Base-by-base conservation (phyloP, 2,113 vertebrate genomes). In the Agelaius phoeniceus region DNA sequence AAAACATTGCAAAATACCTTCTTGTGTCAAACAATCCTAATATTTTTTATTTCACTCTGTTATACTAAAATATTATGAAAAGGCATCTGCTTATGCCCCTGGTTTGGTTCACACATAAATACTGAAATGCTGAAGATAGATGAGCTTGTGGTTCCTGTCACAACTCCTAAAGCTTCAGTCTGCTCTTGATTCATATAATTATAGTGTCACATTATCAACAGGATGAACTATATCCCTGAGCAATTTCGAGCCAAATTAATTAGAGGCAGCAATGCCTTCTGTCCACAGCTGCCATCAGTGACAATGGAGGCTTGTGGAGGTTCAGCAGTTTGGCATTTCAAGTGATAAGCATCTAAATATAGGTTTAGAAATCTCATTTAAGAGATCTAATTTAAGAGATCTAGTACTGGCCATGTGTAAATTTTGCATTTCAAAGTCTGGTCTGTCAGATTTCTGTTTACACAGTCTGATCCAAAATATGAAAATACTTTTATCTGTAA, bases 201-300 rank as follows among this genome's bases (percentile, higher is more conserved):
- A 46, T 61, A 78, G 24, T 68, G 65, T 72, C 76, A 95, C 65
- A 54, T 90, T 84, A 84, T 94, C 61, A 93, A 55, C 87, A 84
- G 51, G 61, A 90, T 89, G 75, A 90, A 84, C 91, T 84, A 75
- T 72, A 86, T 86, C 69, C 57, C 76, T 89, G n/a, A 95, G 65
- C 69, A 94, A 75, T 78, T 87, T 93, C 68, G 61, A 72, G 86
- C 26, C 33, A 91, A 86, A 96, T 94, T 75, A 94, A 91, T 84
- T 77, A 67, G 43, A 83, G 44, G 15, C 72, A 81, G 63, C 63
- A 78, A 76, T 86, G 39, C 35, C 59, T 91, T 87, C 84, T 88
- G 85, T 54, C 63, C 63, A 58, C 58, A 75, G 83, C 49, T 90
- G 75, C 48, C 68, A 41, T 22, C 2, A 0, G 44, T 77, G 82